Evolutionary conservation across 2,113 vertebrate genomes (phyloP), one percentile per base, ranked within the genome.

Genomic region (Malurus melanocephalus): DNA sequence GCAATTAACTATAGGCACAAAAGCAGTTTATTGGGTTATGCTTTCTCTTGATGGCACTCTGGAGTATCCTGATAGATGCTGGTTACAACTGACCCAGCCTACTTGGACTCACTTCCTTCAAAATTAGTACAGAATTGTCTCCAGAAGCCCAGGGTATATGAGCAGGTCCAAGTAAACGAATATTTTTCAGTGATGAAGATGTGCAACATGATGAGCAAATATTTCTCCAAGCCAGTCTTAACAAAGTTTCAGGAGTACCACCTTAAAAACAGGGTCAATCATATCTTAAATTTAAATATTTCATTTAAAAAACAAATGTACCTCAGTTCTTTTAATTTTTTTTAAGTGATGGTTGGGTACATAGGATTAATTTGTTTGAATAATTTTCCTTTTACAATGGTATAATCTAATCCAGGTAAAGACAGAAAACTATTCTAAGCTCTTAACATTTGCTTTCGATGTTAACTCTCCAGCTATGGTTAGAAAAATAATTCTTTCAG

Each of bases 401-500:
- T 73, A 88, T 93, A 94, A 95, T 94, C 67, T 91, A 88, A 89
- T 93, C 82, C 91, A 96, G 93, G 94, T 97, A 95, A 95, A 96
- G 86, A 95, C 38, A 94, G 62, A 84, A 69, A 93, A 92, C 53
- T 65, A 20, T 75, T 80, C 51, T 90, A 95, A 96, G 60, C 53
- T 93, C 95, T 95, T 87, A 95, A 94, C 46, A 75, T 97, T 96
- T 96, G 81, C 93, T 97, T 94, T 87, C 88, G 90, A 95, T 91
- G 94, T 93, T 95, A 96, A 93, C 71, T 95, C 80, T 93, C 72
- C 91, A 94, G 79, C 84, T 89, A 80, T 77, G 51, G 80, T 93
- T 96, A 96, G 88, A 96, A 96, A 96, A 97, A 95, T 90, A 96
- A 95, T 95, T 94, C 57, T 89, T 94, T 87, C 92, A 93, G 97